Base-by-base conservation (phyloP, 2,797 vertebrate species). In the Hemibagrus guttatus region DNA sequence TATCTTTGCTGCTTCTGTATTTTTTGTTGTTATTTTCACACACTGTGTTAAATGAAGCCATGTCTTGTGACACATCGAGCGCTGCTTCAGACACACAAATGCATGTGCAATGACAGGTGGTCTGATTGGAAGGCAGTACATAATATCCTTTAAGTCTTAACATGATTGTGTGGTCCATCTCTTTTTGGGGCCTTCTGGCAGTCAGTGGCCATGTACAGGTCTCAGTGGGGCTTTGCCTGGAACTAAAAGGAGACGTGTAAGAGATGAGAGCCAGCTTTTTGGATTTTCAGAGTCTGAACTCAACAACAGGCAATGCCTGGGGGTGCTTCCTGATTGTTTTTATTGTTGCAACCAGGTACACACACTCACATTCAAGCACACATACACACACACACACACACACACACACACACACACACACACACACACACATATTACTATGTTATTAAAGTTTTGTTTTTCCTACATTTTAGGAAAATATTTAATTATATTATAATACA, bases 221-320 rank as follows among this genome's bases (percentile, higher is more conserved):
- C 72, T 81, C 90, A 90, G 84, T 87, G 83, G 71, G 84, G 81
- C 82, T 86, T 78, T 69, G 78, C 76, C 84, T 86, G 81, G 81
- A 88, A 92, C 69, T 92, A 90, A 90, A n/a, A 90, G 87, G 90
- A 89, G 92, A 93, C 86, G 82, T 81, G 89, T 90, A 92, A 90
- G 90, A 86, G 91, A 93, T 92, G 92, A 91, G 90, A 93, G 90
- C 90, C 90, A 89, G 91, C 91, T 91, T 92, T 94, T 93, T 92
- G 91, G 89, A 88, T 92, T 92, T 92, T 94, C 92, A 93, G 93
- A 94, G 92, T 83, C 89, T 87, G 90, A 86, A 90, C 91, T 92
- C 90, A 92, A 92, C 92, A 92, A 92, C 92, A 94, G 92, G 93
- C 92, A 93, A 90, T 91, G 93, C 92, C 93, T 90, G 91, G 84